Evolutionary conservation across 2,888 invertebrate species (phyloP).

Genomic region (Drosophila subsilvestris): DNA sequence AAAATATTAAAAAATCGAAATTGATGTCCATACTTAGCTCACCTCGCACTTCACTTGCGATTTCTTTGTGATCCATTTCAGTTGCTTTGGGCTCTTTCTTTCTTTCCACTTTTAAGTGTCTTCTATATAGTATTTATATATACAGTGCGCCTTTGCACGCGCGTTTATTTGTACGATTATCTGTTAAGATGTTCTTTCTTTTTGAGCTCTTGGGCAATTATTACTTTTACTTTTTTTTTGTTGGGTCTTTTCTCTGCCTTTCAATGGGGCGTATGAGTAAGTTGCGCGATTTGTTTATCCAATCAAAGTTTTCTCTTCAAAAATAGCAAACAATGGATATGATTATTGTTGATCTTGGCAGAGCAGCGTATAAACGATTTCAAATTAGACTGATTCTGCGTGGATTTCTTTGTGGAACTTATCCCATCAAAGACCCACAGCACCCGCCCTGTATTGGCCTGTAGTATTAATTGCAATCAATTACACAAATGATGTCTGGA

Average conservation of each 20-base stretch:
- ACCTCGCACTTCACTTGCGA: constrained; percentile 82
- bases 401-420: constrained; percentile 13
- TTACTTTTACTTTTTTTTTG: constrained; percentile 24
- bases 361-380: constrained; percentile 30
- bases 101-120: constrained; percentile 19
- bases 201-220: constrained; percentile 34
- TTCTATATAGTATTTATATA: constrained; percentile 59
- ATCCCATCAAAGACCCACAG: constrained; percentile 12
- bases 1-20: constrained; percentile 15
- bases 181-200: constrained; percentile 17
- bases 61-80: constrained; percentile 81
- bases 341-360: constrained; percentile 49
- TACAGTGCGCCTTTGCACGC: constrained; percentile 21
- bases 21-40: constrained; percentile 73
- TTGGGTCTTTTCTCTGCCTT: constrained; percentile 36
- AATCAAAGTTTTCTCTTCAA: constrained; percentile 36
- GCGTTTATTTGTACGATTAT: constrained; percentile 30
- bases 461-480: constrained; percentile 63
- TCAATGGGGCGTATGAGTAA: constrained; percentile 69
- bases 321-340: constrained; percentile 40
- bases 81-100: constrained; percentile 28
- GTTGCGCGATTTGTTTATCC: constrained; percentile 30
- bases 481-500: constrained; percentile 50
- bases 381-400: constrained; percentile 17
- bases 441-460: too few species aligned